Evolutionary conservation across 2,888 invertebrate species (phyloP).

Genomic region (Synergus laeviventris): DNA sequence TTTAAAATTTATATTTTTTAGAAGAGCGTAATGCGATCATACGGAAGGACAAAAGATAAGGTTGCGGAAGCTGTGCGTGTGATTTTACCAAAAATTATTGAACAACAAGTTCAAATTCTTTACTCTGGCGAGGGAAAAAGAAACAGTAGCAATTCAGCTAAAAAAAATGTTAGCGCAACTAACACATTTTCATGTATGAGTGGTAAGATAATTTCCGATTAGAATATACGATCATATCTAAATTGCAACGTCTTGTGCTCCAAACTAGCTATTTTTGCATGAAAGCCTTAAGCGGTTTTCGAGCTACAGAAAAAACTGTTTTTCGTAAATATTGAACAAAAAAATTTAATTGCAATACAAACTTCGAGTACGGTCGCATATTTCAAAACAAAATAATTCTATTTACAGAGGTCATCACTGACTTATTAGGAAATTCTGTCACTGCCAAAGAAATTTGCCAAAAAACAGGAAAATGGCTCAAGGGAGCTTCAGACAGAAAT

Average conservation of each 20-base stretch:
- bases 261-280: background rate
- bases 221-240: background rate
- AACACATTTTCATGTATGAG: background rate
- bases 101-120: background rate
- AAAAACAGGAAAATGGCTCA: background rate
- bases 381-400: background rate
- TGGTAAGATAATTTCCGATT: background rate
- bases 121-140: conserved; percentile 13
- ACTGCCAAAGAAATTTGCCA: background rate
- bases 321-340: background rate
- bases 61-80: background rate
- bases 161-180: background rate
- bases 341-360: background rate
- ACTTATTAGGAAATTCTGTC: background rate
- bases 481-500: conserved; percentile 11
- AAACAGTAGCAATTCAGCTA: background rate
- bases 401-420: background rate
- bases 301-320: background rate
- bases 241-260: background rate
- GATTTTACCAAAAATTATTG: background rate
- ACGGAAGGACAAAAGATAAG: background rate
- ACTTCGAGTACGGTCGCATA: background rate
- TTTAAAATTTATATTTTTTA: no score
- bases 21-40: background rate
- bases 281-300: background rate